Base-by-base conservation (phyloP, 2,113 vertebrate genomes). In the Indicator indicator region DNA sequence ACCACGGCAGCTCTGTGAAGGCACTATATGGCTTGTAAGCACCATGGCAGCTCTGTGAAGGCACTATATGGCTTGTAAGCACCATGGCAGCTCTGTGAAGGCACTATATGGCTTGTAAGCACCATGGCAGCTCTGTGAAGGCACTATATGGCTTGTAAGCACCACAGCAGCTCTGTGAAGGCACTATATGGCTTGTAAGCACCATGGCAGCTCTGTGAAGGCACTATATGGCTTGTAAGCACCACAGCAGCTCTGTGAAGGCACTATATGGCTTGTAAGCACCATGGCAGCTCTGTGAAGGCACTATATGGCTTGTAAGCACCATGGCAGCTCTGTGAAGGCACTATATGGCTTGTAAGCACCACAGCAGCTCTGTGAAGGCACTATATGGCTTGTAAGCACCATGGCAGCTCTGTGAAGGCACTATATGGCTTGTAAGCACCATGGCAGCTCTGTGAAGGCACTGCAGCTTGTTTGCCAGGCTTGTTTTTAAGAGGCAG, bases 401-500 rank as follows among this genome's bases (percentile, higher is more conserved):
- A 63, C 32, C 59, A 32, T 2, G 7, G 38, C 62, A 89, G 71
- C 75, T 64, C 78, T 23, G 63, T 0, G 0, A 88, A 88, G 63
- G 79, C 0, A 0, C 79, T 58, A 65, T n/a, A n/a, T 0, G 5
- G 63, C 74, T 74, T 3, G 5, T 42, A 42, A 42, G 42, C 42
- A 42, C 11, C 59, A n/a, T 2, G 8, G 38, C 65, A 89, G 71
- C 79, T 64, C 78, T 20, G 63, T 0, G 0, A 86, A 88, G 63
- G 79, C 0, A 0, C 79, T 60, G 69, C 0, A 4, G 63, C 74
- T 74, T 3, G 5, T 42, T 38, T 67, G 63, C 81, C 87, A 63
- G 46, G 32, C 33, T 48, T 73, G 73, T 42, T 95, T 83, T 50
- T 21, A 68, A 63, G 30, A 77, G 86, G 62, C 69, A 75, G 88